Evolutionary conservation across 2,113 vertebrate genomes (phyloP), one percentile per base, ranked within the genome.

Genomic region (Psettodes erumei): DNA sequence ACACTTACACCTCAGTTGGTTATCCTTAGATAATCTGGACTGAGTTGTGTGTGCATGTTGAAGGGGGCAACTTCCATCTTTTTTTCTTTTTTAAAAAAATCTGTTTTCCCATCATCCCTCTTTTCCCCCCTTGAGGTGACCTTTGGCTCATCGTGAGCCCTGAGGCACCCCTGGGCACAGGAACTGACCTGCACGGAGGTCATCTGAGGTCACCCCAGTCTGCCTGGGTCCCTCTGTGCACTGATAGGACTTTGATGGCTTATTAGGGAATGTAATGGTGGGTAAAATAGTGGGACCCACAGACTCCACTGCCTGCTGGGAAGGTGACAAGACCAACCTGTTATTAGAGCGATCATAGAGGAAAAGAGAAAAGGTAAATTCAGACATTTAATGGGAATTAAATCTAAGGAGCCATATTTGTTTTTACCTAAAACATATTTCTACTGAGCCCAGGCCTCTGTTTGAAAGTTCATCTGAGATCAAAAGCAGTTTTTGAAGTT

Each of bases 1-100:
- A 91, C 88, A 86, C 87, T 88, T 62, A 83, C 76, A 93, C 89
- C 88, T 91, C 89, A 91, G 89, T 88, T 86, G 79, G 82, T 89
- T 83, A 82, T 86, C 88, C 76, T 87, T 69, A 74, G 76, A 77
- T 82, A 81, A 89, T 87, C 83, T 81, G 75, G 64, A 83, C 63
- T 59, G 75, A 79, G 72, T 63, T 83, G 78, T 79, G 59, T 75
- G 75, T 71, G 66, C 61, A 61, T 75, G 71, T 74, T 81, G 58
- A 48, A 61, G 54, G 42, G 60, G 67, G 48, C 54, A 45, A 70
- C 83, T 68, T 82, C 75, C 79, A 73, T 87, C 73, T 79, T 83
- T 72, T 74, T 73, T 32, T 27, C 0, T n/a, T n/a, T n/a, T n/a
- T n/a, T n/a, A n/a, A n/a, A n/a, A 5, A 45, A 70, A 70, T 37